Evolutionary conservation across 2,888 invertebrate genomes (phyloP).

Genomic region (Andrena bucephala): DNA sequence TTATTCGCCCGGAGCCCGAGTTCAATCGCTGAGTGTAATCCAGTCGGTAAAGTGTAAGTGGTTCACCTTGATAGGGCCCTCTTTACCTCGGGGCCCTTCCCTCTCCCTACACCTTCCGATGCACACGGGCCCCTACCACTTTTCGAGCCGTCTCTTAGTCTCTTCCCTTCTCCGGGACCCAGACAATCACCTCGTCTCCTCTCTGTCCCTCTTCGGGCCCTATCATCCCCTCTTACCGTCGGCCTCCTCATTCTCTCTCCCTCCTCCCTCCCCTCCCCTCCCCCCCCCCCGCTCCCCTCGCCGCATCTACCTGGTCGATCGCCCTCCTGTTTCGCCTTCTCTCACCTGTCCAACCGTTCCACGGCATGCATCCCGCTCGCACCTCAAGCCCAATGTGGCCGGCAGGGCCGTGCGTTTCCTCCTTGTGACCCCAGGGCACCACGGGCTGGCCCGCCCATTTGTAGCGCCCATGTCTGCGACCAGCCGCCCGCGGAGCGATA

Average conservation of each 20-base stretch:
- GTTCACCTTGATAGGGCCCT: constrained; percentile 82
- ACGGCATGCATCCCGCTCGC: constrained; percentile 62
- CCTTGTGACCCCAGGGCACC: constrained; percentile 81
- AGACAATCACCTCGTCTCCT: constrained; percentile 47
- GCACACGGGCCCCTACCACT: constrained; percentile 56
- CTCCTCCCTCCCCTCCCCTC: constrained; percentile 4
- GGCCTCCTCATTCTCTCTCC: constrained; percentile 19
- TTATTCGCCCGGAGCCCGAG: constrained; percentile 68
- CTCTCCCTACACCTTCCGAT: constrained; percentile 44
- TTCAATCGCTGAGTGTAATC: constrained; percentile 83
- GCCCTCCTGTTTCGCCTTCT: constrained; percentile 54
- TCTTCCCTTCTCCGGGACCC: constrained; percentile 27
- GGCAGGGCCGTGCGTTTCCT: constrained; percentile 78
- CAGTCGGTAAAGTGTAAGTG: constrained; percentile 83
- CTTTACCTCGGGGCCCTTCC: constrained; percentile 71
- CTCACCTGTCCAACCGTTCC: constrained; percentile 56
- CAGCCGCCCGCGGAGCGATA: constrained; percentile 81
- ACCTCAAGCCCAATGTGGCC: constrained; percentile 66
- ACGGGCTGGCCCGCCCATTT: constrained; percentile 82
- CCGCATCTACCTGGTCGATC: constrained; percentile 14
- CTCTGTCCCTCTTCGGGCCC: constrained; percentile 38
- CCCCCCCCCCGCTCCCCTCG: constrained; percentile 28
- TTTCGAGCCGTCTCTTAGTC: constrained; percentile 38
- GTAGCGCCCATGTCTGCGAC: constrained; percentile 83
- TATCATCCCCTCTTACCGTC: constrained; percentile 48